Evolutionary conservation across 2,113 vertebrate genomes (phyloP).

Genomic region (Halcyon senegalensis): DNA sequence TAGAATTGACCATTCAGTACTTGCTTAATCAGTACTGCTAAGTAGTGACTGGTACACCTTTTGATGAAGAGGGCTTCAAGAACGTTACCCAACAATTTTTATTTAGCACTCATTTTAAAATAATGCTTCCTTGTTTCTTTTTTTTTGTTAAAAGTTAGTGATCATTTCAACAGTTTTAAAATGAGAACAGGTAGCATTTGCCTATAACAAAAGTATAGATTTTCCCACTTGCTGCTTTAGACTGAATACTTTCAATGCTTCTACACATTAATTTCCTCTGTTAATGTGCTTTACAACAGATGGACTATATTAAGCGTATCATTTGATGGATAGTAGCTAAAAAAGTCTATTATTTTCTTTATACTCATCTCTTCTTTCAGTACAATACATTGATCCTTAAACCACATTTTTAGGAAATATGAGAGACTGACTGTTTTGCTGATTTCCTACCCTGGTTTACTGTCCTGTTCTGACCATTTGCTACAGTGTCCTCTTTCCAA

Average conservation of each 20-base stretch:
- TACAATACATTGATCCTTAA: not conserved
- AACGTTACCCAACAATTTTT: not conserved
- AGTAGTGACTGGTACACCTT: not conserved
- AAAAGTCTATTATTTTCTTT: not conserved
- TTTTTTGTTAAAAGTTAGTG: not conserved
- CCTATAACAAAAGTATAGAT: not conserved
- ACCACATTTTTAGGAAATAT: not conserved
- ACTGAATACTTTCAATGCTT: not conserved
- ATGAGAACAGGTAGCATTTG: not conserved
- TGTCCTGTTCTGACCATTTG: not conserved
- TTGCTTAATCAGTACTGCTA: not conserved
- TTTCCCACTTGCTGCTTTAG: not conserved
- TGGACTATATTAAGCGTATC: not conserved
- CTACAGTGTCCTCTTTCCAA: rapidly evolving
- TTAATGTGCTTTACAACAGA: not conserved
- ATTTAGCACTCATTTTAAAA: not conserved
- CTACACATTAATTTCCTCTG: not conserved
- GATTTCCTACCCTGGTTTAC: not conserved
- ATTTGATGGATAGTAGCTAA: not conserved
- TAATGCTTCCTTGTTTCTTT: not conserved
- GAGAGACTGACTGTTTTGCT: not conserved
- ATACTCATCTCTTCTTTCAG: not conserved
- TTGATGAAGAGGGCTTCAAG: not conserved
- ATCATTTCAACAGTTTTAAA: not conserved
- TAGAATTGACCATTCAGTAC: not conserved